These are phyloP conservation scores for Campoplex nolae DNA, from an alignment of 2,888 invertebrate species.

Conservation along the genomic window DNA sequence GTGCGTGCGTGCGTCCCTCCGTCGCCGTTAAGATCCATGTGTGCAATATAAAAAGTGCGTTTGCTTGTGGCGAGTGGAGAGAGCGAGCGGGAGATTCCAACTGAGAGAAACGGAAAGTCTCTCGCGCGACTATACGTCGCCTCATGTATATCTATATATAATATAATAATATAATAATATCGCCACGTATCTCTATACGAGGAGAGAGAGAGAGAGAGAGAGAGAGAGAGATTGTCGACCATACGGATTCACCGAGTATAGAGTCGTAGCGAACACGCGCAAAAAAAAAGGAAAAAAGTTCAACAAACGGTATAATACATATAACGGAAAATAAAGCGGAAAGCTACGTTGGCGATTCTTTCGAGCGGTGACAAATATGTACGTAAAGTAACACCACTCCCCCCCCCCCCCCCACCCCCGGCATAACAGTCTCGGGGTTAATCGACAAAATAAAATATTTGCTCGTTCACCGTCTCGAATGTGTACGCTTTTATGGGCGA, in stretches of 20 bases:
- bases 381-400: background rate
- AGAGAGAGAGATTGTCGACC: background rate
- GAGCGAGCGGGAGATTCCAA: constrained; percentile 47
- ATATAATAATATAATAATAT: too few species aligned
- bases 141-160: background rate
- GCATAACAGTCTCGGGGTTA: background rate
- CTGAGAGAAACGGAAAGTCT: constrained; percentile 55
- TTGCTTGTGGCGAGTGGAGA: background rate
- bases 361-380: background rate
- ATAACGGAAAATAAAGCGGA: background rate
- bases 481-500: background rate
- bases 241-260: constrained; percentile 30
- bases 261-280: constrained; percentile 15
- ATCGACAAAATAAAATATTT: background rate
- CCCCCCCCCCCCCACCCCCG: too few species aligned
- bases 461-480: background rate
- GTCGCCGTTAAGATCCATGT: constrained; percentile 7
- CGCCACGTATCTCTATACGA: background rate
- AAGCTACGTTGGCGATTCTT: background rate
- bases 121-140: constrained; percentile 26
- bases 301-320: constrained; percentile 41
- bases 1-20: constrained; percentile 17
- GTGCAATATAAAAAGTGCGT: constrained; percentile 12
- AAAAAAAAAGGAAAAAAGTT: constrained; percentile 13
- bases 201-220: background rate